phyloP scores from a whole-genome alignment of 1,140 invertebrate species.

The Drosophila serrata region DNA sequence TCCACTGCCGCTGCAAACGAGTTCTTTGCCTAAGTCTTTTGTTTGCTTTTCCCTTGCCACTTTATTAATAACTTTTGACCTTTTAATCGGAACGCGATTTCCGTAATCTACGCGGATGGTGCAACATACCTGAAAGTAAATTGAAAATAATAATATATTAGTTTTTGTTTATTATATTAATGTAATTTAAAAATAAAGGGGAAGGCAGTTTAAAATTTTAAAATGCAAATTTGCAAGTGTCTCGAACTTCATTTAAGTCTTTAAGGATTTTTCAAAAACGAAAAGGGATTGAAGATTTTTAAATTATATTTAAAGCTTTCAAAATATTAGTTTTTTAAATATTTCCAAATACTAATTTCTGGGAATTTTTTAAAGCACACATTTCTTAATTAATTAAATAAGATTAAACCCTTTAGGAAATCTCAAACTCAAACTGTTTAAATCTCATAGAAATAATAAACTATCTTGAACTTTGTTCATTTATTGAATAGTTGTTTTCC shows the following conservation, averaged over 20 bases:
- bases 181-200: neutral
- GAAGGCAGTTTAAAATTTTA: too few relatives aligned
- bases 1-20: constrained; percentile 34
- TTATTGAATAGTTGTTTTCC: neutral
- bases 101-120: constrained; percentile 20
- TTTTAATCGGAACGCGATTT: constrained; percentile 6
- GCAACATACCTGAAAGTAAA: constrained; percentile 71
- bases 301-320: too few relatives aligned
- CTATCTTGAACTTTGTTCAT: neutral
- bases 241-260: too few relatives aligned
- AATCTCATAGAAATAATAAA: neutral
- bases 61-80: neutral
- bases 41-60: constrained; percentile 29
- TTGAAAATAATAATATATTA: constrained; percentile 10
- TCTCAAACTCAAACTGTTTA: neutral
- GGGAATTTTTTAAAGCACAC: neutral
- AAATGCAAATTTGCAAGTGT: too few relatives aligned
- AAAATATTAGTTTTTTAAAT: neutral
- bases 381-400: neutral
- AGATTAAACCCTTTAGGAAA: neutral
- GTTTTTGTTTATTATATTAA: neutral
- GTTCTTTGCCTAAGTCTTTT: constrained; percentile 83
- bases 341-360: neutral
- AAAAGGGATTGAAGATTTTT: too few relatives aligned
- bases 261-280: too few relatives aligned